Base-by-base conservation (phyloP, 2,888 invertebrate species). In the Tryphoninae sp. region DNA sequence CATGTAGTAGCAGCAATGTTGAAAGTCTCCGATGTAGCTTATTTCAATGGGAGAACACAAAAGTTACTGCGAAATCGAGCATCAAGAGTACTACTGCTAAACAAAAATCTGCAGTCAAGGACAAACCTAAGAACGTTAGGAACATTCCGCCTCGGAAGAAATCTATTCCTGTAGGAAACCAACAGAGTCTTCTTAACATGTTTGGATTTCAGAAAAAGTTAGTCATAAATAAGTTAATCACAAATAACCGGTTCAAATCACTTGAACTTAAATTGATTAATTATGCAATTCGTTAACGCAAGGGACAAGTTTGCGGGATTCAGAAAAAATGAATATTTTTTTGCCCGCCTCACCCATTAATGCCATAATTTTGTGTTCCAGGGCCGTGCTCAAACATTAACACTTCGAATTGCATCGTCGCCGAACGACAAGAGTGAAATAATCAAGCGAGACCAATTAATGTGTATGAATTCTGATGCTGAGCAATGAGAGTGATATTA, bases 151-250 rank as follows among this genome's bases (percentile, higher is more conserved):
- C 59, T 42, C 90, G 90, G 78, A 92, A 88, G 86, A 92, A 91
- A 49, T 89, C 69, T 89, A 1, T 92, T 59, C 83, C 86, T 16
- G 92, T 90, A 85, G 89, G 88, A 61, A 93, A 93, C 77, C 94
- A 94, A 85, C 95, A 95, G 71, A 94, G 94, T 42, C 92, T 95
- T 85, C 89, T 95, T n/a, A 94, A 94, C 90, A 95, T 93, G 92
- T 95, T 94, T 90, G 95, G 95, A 23, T 95, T 95, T 87, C 93
- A 95, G 87, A 95, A 94, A 88, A 94, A 94, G 93, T 94, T 91
- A 89, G 92, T 91, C n/a, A n/a, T n/a, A n/a, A n/a, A n/a, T n/a
- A n/a, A n/a, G n/a, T n/a, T n/a, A 58, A 42, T 67, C 22, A 59
- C 49, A 53, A 62, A 33, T 69, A 16, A 13, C 2, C 51, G 0